These are phyloP conservation scores for Nesogale talazaci DNA, from an alignment of 2,113 vertebrate species.

Conservation along the genomic window DNA sequence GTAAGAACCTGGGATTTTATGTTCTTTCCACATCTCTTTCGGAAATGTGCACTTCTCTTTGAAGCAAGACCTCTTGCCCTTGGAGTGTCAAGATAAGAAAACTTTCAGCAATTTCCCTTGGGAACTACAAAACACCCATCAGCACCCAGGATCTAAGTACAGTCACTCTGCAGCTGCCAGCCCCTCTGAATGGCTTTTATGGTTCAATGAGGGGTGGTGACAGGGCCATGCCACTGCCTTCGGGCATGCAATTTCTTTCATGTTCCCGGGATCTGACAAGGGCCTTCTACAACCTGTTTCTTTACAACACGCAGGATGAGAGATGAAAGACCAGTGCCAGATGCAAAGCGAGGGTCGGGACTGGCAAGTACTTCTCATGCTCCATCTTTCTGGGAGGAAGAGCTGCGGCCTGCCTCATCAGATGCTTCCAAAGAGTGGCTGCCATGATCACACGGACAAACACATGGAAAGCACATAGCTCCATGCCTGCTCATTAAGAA, in stretches of 20 bases:
- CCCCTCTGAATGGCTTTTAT: conserved; percentile 62
- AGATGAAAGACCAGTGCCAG: conserved; percentile 69
- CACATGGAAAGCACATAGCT: background rate
- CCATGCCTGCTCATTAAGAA: background rate
- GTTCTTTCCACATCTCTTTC: conserved; percentile 58
- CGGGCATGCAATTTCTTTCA: conserved; percentile 74
- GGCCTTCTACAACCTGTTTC: conserved; percentile 74
- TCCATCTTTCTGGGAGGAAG: background rate
- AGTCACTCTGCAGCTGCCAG: conserved; percentile 71
- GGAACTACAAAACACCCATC: conserved; percentile 76
- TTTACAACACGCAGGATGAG: conserved; percentile 66
- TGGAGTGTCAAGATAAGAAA: conserved; percentile 77
- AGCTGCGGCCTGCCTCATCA: background rate
- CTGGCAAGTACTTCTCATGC: background rate
- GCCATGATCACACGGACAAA: background rate
- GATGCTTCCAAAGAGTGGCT: background rate
- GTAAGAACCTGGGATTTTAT: conserved; percentile 53
- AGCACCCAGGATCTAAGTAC: conserved; percentile 74
- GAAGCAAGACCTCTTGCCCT: conserved; percentile 75
- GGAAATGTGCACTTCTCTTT: conserved; percentile 60
- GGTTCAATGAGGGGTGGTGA: conserved; percentile 72
- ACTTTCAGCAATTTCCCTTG: conserved; percentile 74
- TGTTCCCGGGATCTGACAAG: conserved; percentile 77
- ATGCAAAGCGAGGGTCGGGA: background rate
- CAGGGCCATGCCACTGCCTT: conserved; percentile 68